phyloP scores from a whole-genome alignment of 2,888 invertebrate species.

The Raillietiella orientalis region DNA sequence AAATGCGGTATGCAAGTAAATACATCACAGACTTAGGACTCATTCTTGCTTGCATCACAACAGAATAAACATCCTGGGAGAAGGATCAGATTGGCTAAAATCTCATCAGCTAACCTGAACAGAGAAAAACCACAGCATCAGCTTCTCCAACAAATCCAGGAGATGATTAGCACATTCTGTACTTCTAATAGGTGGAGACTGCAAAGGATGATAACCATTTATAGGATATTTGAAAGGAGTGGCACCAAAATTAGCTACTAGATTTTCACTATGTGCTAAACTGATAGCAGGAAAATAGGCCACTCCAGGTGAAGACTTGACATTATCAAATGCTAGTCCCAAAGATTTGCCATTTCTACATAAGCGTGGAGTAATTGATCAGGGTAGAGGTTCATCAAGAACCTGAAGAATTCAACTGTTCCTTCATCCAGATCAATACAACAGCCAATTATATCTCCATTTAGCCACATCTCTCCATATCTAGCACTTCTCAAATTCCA shows the following conservation, averaged over 20 bases:
- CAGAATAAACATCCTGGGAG: too few relatives aligned
- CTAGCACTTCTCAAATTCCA: conserved; percentile 35
- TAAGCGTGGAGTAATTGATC: conserved; percentile 6
- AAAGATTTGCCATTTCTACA: conserved; percentile 36
- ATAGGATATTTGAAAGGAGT: conserved; percentile 30
- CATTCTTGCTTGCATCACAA: too few relatives aligned
- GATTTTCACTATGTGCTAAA: conserved; percentile 34
- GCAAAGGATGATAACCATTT: conserved; percentile 27
- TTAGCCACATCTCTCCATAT: conserved; percentile 44
- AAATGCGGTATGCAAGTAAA: conserved; percentile 12
- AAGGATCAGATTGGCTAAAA: too few relatives aligned
- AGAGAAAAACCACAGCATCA: conserved; percentile 11
- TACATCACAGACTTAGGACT: background rate
- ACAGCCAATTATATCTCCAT: conserved; percentile 47
- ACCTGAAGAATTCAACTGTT: conserved; percentile 28
- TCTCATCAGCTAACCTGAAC: conserved; percentile 2
- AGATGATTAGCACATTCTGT: conserved; percentile 14
- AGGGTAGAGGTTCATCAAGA: conserved; percentile 3
- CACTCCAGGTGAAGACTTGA: conserved; percentile 32
- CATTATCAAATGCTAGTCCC: conserved; percentile 33
- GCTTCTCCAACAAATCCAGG: conserved; percentile 16
- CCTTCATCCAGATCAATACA: conserved; percentile 38
- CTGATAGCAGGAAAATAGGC: conserved; percentile 52
- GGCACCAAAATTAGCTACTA: conserved; percentile 44
- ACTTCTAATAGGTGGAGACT: conserved; percentile 13